Evolutionary conservation across 2,797 vertebrate genomes (phyloP), one percentile per base, ranked within the genome.

Genomic region (Tiaroga cobitis): DNA sequence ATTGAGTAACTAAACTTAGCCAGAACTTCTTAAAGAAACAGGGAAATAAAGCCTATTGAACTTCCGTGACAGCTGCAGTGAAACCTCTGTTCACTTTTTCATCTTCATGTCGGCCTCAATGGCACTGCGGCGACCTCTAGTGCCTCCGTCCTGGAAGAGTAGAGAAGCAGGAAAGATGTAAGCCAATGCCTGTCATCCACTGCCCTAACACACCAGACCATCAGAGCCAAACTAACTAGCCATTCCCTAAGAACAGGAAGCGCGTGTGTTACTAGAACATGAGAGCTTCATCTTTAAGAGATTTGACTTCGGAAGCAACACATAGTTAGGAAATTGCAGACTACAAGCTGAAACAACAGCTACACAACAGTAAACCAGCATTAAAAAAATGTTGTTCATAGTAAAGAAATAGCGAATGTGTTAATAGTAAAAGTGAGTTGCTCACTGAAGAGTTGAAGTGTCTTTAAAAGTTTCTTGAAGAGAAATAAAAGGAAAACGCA

Each of bases 51-150:
- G 19, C n/a, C 39, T 63, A 49, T 32, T 46, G 39, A 85, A 34
- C 19, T 69, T 75, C 26, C 3, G 3, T 49, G 19, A 78, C 51
- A 34, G 63, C 70, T 51, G 56, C n/a, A 69, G 24, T 34, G 68
- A 49, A 72, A 79, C 51, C 10, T 46, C 43, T 59, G 4, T 26
- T 87, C 73, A 99, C 91, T 99, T 99, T 95, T 99, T 99, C 98
- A 99, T 99, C 94, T 99, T 99, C 95, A 99, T 96, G 92, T 99
- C 98, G 0, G 98, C 98, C 94, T 99, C 98, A 87, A 99, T 99
- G 91, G 98, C 98, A 89, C 98, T 99, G 88, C 98, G 98, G 79
- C 98, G 97, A 87, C 98, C 98, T 89, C 98, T 97, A 91, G 98
- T 99, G 93, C 98, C 98, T 72, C 98, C 98, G 16, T 99, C 98